Percentiles rank a stretch among this genome's conserved stretches.
Conservation (phyloP, 2,888 invertebrate genomes). For the Mystacides longicornis region DNA sequence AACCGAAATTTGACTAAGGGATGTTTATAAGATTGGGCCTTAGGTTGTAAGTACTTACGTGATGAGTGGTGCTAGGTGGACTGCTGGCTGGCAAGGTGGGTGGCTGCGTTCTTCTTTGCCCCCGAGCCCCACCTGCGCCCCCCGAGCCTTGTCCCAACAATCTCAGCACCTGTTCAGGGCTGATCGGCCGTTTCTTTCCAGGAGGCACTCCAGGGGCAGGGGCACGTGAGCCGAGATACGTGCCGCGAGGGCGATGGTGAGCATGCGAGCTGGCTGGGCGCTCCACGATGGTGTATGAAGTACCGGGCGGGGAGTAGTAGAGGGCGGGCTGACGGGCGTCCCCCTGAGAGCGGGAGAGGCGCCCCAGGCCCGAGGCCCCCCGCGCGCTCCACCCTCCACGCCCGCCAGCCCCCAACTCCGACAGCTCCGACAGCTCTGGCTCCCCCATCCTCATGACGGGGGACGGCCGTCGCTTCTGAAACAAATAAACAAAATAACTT, state of each 20-base stretch:
- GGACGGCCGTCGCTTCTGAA: slow-evolving; percentile 29
- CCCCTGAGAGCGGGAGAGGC: slow-evolving; percentile 45
- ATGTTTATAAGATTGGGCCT: too few relatives aligned
- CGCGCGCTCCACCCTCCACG: slow-evolving; percentile 40
- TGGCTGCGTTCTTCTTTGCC: slow-evolving; percentile 43
- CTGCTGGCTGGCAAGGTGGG: slow-evolving; percentile 65
- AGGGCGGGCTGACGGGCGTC: slow-evolving; percentile 41
- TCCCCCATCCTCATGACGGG: slow-evolving; percentile 54
- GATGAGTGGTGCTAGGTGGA: slow-evolving; percentile 72
- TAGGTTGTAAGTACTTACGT: slow-evolving; percentile 39
- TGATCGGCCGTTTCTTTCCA: slow-evolving; percentile 71
- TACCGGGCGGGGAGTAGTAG: slow-evolving; percentile 83
- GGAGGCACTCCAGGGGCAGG: slow-evolving; percentile 42
- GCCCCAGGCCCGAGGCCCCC: slow-evolving; percentile 44
- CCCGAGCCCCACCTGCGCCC: slow-evolving; percentile 45
- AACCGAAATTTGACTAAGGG: too few relatives aligned
- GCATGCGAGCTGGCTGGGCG: slow-evolving; percentile 66
- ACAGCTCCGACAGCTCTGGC: slow-evolving; percentile 49
- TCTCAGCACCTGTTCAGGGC: slow-evolving; percentile 75
- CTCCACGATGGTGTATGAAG: slow-evolving; percentile 83
- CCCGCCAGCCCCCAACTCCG: slow-evolving; percentile 52
- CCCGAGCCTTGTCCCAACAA: slow-evolving; percentile 52
- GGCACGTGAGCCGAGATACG: slow-evolving; percentile 64
- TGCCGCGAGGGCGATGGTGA: slow-evolving; percentile 55
- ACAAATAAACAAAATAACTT: slow-evolving; percentile 8